phyloP scores from a whole-genome alignment of 2,113 vertebrate genomes.

The Myodes glareolus region DNA sequence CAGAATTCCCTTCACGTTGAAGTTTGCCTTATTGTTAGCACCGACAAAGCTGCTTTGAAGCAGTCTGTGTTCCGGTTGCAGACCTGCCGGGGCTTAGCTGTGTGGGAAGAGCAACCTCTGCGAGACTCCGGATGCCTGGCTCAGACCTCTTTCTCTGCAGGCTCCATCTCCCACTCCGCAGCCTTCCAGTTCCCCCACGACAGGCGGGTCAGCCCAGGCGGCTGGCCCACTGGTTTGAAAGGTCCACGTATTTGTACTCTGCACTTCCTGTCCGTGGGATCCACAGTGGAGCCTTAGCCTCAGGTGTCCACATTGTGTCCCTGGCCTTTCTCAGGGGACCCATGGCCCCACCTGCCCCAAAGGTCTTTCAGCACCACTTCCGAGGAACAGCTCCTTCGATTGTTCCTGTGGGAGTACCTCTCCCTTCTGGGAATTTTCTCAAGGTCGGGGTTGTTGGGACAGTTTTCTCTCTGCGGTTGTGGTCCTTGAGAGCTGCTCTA shows the following conservation, averaged over 20 bases:
- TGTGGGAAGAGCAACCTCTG: conserved; percentile 87
- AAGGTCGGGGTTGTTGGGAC: too few relatives aligned
- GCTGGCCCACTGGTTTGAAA: conserved; percentile 86
- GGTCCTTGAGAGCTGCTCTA: conserved; percentile 74
- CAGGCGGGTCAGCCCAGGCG: conserved; percentile 84
- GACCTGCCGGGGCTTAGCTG: conserved; percentile 87
- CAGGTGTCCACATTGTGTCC: conserved; percentile 84
- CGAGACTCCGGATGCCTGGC: conserved; percentile 85
- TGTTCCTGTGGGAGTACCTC: conserved; percentile 84
- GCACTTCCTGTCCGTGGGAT: neutral
- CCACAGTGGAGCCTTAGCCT: conserved; percentile 85
- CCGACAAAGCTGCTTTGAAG: conserved; percentile 87
- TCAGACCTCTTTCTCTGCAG: conserved; percentile 87
- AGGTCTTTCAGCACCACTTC: conserved; percentile 63
- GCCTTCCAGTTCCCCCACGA: conserved; percentile 87
- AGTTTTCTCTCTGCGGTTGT: neutral
- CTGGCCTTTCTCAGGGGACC: conserved; percentile 85
- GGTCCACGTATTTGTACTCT: conserved; percentile 74
- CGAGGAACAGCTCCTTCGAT: conserved; percentile 82
- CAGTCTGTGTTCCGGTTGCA: conserved; percentile 91
- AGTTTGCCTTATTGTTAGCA: conserved; percentile 83
- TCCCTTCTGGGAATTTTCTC: conserved; percentile 73
- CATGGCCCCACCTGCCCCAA: conserved; percentile 80
- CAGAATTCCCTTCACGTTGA: conserved; percentile 91
- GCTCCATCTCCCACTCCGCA: conserved; percentile 82